Percentiles rank a stretch among this genome's conserved stretches.
phyloP scores from a whole-genome alignment of 2,888 invertebrate species.

The Hemaris fuciformis region DNA sequence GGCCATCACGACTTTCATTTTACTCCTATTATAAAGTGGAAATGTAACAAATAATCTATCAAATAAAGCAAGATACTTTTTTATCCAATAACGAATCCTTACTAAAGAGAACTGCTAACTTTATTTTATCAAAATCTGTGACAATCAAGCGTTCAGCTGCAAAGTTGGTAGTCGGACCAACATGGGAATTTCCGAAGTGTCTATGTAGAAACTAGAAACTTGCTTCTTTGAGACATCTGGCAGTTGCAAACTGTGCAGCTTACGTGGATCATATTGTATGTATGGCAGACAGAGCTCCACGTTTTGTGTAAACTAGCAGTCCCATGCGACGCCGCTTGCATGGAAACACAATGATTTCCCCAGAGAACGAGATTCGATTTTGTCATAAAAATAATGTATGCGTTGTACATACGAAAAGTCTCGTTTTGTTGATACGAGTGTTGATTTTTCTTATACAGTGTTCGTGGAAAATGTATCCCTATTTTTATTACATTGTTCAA shows the following conservation, averaged over 20 bases:
- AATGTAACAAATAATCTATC: too few species aligned
- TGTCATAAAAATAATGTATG: slow-evolving; percentile 6
- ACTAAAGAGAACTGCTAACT: neutral
- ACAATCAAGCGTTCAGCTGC: slow-evolving; percentile 17
- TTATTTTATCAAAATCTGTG: neutral
- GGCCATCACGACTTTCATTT: too few species aligned
- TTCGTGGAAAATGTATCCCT: too few species aligned
- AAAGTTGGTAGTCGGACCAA: slow-evolving; percentile 30
- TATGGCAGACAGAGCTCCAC: neutral
- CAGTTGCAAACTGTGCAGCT: slow-evolving; percentile 7
- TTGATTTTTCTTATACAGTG: neutral
- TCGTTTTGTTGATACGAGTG: neutral
- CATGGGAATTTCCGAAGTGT: slow-evolving; percentile 27
- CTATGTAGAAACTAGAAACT: slow-evolving; percentile 23
- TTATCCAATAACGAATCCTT: too few species aligned
- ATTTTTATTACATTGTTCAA: too few species aligned
- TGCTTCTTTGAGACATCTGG: slow-evolving; percentile 25
- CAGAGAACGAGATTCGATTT: neutral
- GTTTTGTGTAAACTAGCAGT: neutral
- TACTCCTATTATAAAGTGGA: too few species aligned
- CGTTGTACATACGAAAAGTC: neutral
- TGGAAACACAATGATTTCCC: slow-evolving; percentile 7
- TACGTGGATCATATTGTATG: slow-evolving; percentile 1
- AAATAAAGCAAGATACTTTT: too few species aligned
- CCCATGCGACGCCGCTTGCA: neutral